Percentiles rank a stretch among this genome's conserved stretches.
Conservation (phyloP, 2,113 vertebrate species). For the Columba janthina region DNA sequence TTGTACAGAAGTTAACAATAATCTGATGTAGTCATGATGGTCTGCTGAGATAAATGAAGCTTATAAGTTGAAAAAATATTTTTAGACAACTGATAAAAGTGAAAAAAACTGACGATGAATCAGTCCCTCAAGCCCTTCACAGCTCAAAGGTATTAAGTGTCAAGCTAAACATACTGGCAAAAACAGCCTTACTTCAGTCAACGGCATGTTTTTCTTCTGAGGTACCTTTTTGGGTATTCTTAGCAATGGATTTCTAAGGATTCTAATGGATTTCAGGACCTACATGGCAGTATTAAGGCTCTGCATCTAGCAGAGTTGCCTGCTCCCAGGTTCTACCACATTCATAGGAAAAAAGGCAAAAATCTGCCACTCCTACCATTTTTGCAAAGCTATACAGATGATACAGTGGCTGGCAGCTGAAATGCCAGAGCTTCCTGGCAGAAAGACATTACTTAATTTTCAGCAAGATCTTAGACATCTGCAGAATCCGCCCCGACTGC, state of each 20-base stretch:
- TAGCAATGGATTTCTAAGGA: not conserved
- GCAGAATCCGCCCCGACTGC: not conserved
- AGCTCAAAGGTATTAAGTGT: not conserved
- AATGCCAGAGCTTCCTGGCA: not conserved
- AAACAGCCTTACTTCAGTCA: not conserved
- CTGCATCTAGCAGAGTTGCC: not conserved
- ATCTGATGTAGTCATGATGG: not conserved
- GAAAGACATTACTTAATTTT: not conserved
- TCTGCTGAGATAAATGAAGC: not conserved
- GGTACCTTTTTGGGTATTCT: not conserved
- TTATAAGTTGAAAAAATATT: not conserved
- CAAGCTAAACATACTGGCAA: not conserved
- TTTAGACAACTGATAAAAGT: not conserved
- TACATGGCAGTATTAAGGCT: not conserved
- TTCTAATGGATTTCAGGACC: not conserved
- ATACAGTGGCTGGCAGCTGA: not conserved
- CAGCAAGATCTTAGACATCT: not conserved
- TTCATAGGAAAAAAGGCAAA: not conserved
- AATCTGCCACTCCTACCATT: not conserved
- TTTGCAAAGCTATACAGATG: not conserved
- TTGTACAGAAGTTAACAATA: not conserved
- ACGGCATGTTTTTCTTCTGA: not conserved
- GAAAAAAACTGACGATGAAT: not conserved
- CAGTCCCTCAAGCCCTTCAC: not conserved
- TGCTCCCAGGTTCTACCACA: not conserved